phyloP scores from a whole-genome alignment of 2,888 invertebrate genomes.

The Tolmerus cingulatus region DNA sequence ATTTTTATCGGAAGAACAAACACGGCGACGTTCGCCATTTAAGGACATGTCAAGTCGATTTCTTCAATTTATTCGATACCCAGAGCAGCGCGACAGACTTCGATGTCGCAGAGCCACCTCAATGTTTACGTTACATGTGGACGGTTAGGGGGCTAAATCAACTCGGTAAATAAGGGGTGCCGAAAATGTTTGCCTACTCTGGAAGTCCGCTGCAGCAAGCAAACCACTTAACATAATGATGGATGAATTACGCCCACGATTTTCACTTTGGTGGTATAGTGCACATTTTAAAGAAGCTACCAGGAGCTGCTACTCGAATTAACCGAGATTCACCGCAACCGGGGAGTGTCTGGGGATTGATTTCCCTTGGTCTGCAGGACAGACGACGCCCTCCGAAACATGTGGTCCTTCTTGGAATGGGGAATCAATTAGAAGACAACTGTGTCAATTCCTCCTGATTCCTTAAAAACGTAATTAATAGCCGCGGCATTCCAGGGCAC shows the following conservation, averaged over 20 bases:
- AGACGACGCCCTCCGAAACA: background rate
- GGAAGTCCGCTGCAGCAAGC: constrained; percentile 3
- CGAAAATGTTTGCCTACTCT: constrained; percentile 29
- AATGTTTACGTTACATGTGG: constrained; percentile 25
- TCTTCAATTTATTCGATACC: constrained; percentile 41
- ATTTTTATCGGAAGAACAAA: constrained; percentile 47
- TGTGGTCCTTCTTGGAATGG: background rate
- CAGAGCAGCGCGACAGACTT: background rate
- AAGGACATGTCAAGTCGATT: constrained; percentile 45
- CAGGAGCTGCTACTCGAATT: background rate
- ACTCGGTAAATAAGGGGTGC: constrained; percentile 32
- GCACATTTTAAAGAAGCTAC: background rate
- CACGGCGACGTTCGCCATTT: constrained; percentile 45
- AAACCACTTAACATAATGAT: constrained; percentile 35
- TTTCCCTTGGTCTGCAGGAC: background rate
- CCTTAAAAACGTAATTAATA: constrained; percentile 15
- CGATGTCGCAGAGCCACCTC: constrained; percentile 32
- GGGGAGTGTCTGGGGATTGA: background rate
- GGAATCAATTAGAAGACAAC: background rate
- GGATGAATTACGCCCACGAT: background rate
- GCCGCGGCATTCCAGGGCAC: background rate
- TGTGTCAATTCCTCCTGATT: constrained; percentile 2
- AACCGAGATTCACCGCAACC: background rate
- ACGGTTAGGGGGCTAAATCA: constrained; percentile 25
- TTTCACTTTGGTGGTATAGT: background rate